A percentile compares a stretch with the other conserved stretches of the same genome.
Conservation (phyloP, 2,888 invertebrate genomes). For the Diloba caeruleocephala region DNA sequence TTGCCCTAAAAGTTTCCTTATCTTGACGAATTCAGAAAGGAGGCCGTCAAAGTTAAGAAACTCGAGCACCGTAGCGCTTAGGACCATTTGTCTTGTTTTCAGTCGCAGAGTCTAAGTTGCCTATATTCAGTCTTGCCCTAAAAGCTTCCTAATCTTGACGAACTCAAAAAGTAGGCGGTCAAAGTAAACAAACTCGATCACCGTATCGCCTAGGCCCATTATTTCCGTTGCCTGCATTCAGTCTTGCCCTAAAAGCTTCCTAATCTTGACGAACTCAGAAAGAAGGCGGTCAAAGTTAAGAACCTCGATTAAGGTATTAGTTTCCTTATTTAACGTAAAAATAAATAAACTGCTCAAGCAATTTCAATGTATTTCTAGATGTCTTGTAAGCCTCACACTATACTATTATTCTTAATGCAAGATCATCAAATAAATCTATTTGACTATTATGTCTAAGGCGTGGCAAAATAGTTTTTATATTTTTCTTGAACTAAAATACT, state of each 20-base stretch:
- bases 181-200: conserved; percentile 30
- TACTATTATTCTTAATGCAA: conserved; percentile 7
- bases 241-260: conserved; percentile 17
- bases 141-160: conserved; percentile 19
- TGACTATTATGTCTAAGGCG: conserved; percentile 35
- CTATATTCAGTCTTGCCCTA: no score
- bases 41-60: conserved; percentile 20
- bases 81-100: no score
- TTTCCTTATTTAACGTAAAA: conserved; percentile 31
- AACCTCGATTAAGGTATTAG: conserved; percentile 34
- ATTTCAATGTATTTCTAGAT: conserved; percentile 17
- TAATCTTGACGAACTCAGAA: conserved; percentile 15
- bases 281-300: conserved; percentile 24
- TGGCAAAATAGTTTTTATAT: conserved; percentile 70
- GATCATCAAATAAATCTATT: conserved; percentile 39
- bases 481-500: conserved; percentile 75
- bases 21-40: conserved; percentile 18
- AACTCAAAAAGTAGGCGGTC: conserved; percentile 20
- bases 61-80: conserved; percentile 29
- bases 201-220: no score
- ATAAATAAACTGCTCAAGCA: conserved; percentile 17
- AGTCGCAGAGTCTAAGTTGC: no score
- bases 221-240: no score
- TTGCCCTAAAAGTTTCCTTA: conserved; percentile 19
- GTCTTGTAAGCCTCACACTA: neutral